Evolutionary conservation across 2,113 vertebrate species (phyloP).

Genomic region (Psilopogon haemacephalus): DNA sequence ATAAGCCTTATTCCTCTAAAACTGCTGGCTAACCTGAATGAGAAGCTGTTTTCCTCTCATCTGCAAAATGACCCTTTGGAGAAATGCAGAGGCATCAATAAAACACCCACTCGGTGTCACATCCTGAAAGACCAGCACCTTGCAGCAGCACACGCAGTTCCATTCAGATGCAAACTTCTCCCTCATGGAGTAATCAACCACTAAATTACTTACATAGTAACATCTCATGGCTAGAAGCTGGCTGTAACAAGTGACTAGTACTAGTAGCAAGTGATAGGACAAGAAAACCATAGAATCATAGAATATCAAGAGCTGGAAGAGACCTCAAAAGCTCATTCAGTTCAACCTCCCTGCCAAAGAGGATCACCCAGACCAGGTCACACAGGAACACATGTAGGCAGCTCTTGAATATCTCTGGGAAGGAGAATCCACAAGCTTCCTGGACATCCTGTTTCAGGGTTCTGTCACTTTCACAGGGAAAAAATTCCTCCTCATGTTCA

Average conservation of each 20-base stretch:
- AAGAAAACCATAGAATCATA: no score
- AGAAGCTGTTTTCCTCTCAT: background rate
- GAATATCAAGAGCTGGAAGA: no score
- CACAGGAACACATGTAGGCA: no score
- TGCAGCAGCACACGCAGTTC: background rate
- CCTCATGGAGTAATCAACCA: background rate
- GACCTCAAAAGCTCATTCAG: no score
- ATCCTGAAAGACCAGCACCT: background rate
- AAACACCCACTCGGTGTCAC: background rate
- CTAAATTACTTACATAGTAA: background rate
- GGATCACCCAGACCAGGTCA: no score
- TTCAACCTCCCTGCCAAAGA: no score
- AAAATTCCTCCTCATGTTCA: no score
- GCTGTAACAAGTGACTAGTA: background rate
- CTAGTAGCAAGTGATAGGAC: no score
- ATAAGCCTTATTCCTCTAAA: slow-evolving; percentile 1
- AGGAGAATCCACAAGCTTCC: no score
- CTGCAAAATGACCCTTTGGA: background rate
- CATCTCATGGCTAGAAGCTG: background rate
- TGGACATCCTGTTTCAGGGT: no score
- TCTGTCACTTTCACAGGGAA: no score
- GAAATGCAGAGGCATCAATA: background rate
- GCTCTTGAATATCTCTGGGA: no score
- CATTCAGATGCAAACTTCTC: background rate
- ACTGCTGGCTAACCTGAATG: background rate